Evolutionary conservation across 2,113 vertebrate genomes (phyloP).

Genomic region (Hippocampus barbouri): DNA sequence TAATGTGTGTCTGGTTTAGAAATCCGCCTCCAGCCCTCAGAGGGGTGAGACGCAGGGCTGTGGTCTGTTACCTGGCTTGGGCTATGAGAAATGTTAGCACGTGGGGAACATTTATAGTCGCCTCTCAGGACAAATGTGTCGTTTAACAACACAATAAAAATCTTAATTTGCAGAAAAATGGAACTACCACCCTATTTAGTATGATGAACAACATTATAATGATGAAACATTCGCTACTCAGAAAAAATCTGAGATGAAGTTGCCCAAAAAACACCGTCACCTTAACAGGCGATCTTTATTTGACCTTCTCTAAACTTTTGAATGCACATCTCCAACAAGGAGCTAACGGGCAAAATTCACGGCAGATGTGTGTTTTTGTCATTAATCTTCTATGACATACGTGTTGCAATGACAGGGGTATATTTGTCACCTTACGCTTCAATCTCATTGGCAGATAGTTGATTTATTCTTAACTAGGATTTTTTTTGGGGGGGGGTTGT

Average conservation of each 20-base stretch:
- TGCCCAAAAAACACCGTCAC: no score
- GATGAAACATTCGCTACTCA: no score
- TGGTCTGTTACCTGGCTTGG: conserved; percentile 3
- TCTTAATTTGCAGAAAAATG: no score
- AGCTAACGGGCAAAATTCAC: background rate
- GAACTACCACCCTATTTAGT: no score
- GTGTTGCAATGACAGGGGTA: no score
- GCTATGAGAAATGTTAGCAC: background rate
- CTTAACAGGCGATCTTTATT: background rate
- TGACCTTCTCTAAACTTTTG: background rate
- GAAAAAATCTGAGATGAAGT: no score
- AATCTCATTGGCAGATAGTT: no score
- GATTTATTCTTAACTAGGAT: no score
- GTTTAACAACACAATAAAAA: background rate
- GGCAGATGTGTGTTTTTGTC: background rate
- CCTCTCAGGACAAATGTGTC: conserved; percentile 4
- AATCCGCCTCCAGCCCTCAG: conserved; percentile 11
- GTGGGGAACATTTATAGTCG: conserved; percentile 9
- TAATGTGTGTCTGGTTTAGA: conserved; percentile 32
- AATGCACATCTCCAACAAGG: background rate
- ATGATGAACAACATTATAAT: no score
- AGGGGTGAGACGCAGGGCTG: conserved; percentile 18
- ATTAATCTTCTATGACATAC: no score
- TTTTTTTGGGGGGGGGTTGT: background rate
- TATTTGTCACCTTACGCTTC: no score